Evolutionary conservation across 2,113 vertebrate species (phyloP).

Genomic region (Lagenorhynchus albirostris): DNA sequence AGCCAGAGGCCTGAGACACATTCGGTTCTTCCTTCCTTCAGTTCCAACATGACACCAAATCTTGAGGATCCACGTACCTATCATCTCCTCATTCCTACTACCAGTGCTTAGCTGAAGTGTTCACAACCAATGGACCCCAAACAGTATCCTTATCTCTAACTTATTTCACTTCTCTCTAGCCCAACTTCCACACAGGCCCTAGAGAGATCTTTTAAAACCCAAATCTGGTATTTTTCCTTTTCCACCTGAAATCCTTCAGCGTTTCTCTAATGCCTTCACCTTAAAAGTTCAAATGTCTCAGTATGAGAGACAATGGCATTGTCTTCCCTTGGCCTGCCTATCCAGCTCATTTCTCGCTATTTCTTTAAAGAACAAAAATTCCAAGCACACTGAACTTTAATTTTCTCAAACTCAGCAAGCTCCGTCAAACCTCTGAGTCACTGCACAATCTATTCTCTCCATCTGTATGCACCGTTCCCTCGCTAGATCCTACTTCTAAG

Average conservation of each 20-base stretch:
- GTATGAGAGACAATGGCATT: not conserved
- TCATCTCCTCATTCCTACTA: not conserved
- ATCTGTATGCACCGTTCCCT: not conserved
- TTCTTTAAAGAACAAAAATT: not conserved
- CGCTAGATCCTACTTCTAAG: not conserved
- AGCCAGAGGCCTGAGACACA: not conserved
- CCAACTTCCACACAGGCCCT: not conserved
- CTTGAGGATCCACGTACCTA: not conserved
- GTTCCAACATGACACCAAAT: not conserved
- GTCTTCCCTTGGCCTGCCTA: not conserved
- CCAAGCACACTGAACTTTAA: not conserved
- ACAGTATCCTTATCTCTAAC: not conserved
- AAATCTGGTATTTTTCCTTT: not conserved
- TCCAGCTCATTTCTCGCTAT: not conserved
- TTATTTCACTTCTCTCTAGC: not conserved
- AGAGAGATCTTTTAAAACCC: not conserved
- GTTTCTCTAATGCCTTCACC: not conserved
- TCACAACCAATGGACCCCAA: not conserved
- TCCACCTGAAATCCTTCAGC: not conserved
- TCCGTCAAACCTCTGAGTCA: not conserved
- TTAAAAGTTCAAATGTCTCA: not conserved
- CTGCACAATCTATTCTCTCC: not conserved
- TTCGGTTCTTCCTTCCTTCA: not conserved
- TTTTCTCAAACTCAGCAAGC: not conserved
- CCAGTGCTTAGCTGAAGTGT: not conserved